Base-by-base conservation (phyloP, 2,113 vertebrate genomes). In the Furnarius figulus region DNA sequence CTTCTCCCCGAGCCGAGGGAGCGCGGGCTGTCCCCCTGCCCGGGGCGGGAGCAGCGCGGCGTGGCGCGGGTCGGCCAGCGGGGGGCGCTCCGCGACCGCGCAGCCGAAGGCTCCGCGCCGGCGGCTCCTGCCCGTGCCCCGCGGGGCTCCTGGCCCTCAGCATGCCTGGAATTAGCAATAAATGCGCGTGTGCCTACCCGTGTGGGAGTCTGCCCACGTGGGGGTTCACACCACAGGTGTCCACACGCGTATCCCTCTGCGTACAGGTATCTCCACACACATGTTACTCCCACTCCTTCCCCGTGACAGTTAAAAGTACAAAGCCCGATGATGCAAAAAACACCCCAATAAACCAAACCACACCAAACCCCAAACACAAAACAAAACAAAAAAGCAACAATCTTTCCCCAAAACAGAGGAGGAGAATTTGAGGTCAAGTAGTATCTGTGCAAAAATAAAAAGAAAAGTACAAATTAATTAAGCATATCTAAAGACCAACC, bases 71-170 rank as follows among this genome's bases (percentile, higher is more conserved):
- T 1, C 0, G 59, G 74, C 5, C 92, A 72, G 92, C 87, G 90
- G 93, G 61, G 58, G 76, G 20, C n/a, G 89, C 95, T 87, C 63
- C 7, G 72, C 0, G 76, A 91, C 87, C 90, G 94, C 87, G 40
- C 80, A 85, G 78, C 61, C 10, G 44, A 59, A 58, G 68, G 68
- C 6, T 6, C 68, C 1, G 76, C 14, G n/a, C 68, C 27, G 9
- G 7, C 0, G 24, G 52, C 53, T 0, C 28, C 39, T 61, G 53
- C 39, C 16, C 15, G 0, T 8, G 22, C 37, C n/a, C 62, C 4
- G 11, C 0, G 0, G n/a, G 0, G 13, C 0, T 22, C 24, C 3
- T 12, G 28, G 0, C 6, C 24, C 8, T 22, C 7, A 7, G 1
- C 0, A 7, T 1, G 23, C 1, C 42, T 0, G 52, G 1, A 14